Evolutionary conservation across 2,797 vertebrate species (phyloP).

Genomic region (Ataeniobius toweri): DNA sequence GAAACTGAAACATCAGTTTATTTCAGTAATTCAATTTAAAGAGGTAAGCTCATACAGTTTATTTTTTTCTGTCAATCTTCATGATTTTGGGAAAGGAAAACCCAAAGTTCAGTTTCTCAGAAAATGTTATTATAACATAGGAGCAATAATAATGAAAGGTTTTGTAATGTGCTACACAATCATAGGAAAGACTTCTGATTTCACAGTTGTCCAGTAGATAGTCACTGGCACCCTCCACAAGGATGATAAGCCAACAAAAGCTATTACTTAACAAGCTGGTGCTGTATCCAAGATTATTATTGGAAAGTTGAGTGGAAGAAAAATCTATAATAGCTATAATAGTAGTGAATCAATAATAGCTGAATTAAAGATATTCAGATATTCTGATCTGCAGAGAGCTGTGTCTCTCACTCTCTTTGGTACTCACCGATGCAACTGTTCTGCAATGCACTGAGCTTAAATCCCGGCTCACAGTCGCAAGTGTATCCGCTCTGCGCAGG

Average conservation of each 20-base stretch:
- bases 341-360: background rate
- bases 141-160: background rate
- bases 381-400: background rate
- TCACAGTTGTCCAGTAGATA: background rate
- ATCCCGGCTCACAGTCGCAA: constrained; percentile 87
- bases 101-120: background rate
- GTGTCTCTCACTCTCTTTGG: background rate
- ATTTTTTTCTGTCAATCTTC: background rate
- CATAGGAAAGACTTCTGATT: background rate
- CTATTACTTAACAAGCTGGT: background rate
- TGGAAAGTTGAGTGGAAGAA: background rate
- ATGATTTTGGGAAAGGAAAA: background rate
- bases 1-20: background rate
- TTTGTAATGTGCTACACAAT: background rate
- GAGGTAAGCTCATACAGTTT: background rate
- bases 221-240: background rate
- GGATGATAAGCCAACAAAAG: background rate
- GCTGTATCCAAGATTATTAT: background rate
- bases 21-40: background rate
- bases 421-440: constrained; percentile 86
- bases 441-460: constrained; percentile 81
- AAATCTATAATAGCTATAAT: background rate
- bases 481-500: constrained; percentile 84
- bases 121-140: background rate
- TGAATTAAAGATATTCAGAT: background rate